Evolutionary conservation across 2,113 vertebrate genomes (phyloP), one percentile per base, ranked within the genome.

Genomic region (Pseudonaja textilis): DNA sequence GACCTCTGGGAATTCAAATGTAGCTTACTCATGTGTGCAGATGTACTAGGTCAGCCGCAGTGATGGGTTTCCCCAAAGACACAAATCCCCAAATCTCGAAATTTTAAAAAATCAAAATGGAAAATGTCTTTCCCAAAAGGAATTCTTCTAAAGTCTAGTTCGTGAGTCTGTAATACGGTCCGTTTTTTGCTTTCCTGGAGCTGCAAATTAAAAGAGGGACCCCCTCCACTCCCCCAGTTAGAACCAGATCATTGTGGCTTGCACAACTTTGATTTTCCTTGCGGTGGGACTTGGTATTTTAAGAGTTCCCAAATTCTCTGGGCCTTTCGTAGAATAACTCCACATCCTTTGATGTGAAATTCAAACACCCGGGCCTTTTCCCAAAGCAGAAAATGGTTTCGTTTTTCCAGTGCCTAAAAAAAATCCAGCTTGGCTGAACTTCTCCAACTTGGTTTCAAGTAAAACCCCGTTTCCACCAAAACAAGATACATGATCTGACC

Each of bases 401-500:
- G 10, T 89, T 93, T 91, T 45, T 56, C 93, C 4, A 0, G 29
- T 34, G 50, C 55, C 90, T 5, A 8, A 55, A 95, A 89, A 45
- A 45, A 45, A 45, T 45, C 92, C 90, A 86, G 26, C 26, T 91
- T 0, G 1, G 54, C 54, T 90, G 90, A 47, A 54, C 93, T 94
- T 91, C 89, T 91, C 1, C 0, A 95, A 89, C 29, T 88, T 25
- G 93, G 92, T 94, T 74, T 92, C 29, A 92, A 95, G 92, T 92
- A 91, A 86, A 94, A 0, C 92, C 92, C 94, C 96, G 94, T 97
- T 96, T 88, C 90, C 94, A 94, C 96, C 96, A 96, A 97, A 96
- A 95, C 95, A 95, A 94, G 87, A 93, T 9, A 29, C 55, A 54
- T 34, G 90, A 87, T 47, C 55, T 10, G 23, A 64, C 93, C 95